Conservation (phyloP, 1,140 invertebrate genomes). For the Hycleus cichorii region DNA sequence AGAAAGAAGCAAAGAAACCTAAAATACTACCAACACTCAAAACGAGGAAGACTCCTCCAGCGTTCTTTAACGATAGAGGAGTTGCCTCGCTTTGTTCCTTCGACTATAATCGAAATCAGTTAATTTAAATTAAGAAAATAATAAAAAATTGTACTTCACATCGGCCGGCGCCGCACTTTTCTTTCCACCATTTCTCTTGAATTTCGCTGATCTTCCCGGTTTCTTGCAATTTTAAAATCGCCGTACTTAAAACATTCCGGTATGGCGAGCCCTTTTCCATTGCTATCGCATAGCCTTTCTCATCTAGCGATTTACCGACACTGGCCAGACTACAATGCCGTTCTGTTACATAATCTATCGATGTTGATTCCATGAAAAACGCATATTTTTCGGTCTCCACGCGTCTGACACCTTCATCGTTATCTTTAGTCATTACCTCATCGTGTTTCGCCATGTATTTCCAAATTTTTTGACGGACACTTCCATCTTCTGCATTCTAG, state of each 20-base stretch:
- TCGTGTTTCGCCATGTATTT: conserved; percentile 58
- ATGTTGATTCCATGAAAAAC: conserved; percentile 68
- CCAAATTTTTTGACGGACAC: conserved; percentile 56
- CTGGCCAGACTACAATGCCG: conserved; percentile 61
- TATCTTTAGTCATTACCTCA: conserved; percentile 56
- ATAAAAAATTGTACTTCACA: not conserved
- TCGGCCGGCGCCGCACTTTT: conserved; percentile 55
- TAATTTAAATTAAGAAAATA: not conserved
- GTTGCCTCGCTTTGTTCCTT: conserved; percentile 32
- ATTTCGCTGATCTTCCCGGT: conserved; percentile 64
- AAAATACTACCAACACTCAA: conserved; percentile 48
- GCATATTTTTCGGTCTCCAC: conserved; percentile 61
- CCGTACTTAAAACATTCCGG: conserved; percentile 63
- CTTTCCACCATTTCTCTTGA: conserved; percentile 84
- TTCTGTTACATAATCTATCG: conserved; percentile 62
- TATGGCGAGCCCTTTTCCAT: conserved; percentile 74
- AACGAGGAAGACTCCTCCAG: conserved; percentile 67
- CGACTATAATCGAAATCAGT: conserved; percentile 17
- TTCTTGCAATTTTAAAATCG: conserved; percentile 75
- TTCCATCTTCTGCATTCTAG: conserved; percentile 5
- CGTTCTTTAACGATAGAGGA: conserved; percentile 52
- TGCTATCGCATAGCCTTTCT: conserved; percentile 79
- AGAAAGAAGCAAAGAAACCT: conserved; percentile 41
- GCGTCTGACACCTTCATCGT: conserved; percentile 62
- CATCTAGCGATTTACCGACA: conserved; percentile 62